Evolutionary conservation across 2,888 invertebrate genomes (phyloP).

Genomic region (Diarsia dahlii): DNA sequence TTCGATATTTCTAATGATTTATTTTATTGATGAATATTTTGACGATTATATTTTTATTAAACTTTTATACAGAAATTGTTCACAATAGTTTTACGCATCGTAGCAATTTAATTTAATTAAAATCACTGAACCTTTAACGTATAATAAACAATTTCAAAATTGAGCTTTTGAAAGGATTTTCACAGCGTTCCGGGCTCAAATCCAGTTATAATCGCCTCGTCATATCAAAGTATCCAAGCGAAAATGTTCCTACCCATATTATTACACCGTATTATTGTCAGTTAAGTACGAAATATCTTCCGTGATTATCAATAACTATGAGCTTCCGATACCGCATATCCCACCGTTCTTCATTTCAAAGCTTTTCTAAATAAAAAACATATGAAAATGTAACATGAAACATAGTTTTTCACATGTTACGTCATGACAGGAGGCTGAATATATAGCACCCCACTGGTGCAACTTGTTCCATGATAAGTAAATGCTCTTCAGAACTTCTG

Average conservation of each 20-base stretch:
- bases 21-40: background rate
- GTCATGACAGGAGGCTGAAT: slow-evolving; percentile 30
- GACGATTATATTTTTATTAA: too few species aligned
- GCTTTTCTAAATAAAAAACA: background rate
- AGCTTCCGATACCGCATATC: too few species aligned
- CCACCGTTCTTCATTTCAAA: background rate
- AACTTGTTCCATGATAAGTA: slow-evolving; percentile 48
- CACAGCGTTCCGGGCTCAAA: slow-evolving; percentile 1
- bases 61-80: too few species aligned
- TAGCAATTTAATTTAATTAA: background rate
- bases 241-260: background rate
- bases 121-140: slow-evolving; percentile 24
- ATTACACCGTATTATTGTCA: background rate
- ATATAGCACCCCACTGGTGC: slow-evolving; percentile 31
- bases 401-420: slow-evolving; percentile 24
- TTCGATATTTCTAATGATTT: background rate
- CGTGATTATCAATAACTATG: too few species aligned
- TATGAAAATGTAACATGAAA: background rate
- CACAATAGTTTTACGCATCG: background rate
- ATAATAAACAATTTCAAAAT: slow-evolving; percentile 13
- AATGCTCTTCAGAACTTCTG: slow-evolving; percentile 37
- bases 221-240: background rate
- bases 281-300: too few species aligned
- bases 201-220: background rate
- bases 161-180: slow-evolving; percentile 5